Conservation (phyloP, 2,888 invertebrate genomes). For the Bombylius discolor region DNA sequence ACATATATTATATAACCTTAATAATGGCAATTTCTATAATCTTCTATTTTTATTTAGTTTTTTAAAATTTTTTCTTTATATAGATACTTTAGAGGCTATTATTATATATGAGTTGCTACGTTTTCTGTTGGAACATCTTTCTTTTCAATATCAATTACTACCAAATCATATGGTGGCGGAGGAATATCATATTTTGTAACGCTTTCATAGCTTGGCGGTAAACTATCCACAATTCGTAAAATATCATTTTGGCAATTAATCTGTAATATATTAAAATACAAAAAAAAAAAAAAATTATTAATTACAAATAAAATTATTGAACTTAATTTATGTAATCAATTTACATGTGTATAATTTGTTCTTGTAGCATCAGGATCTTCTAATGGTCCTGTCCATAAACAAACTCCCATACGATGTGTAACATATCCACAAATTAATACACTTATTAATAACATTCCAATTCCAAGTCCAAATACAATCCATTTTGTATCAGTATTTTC, state of each 20-base stretch:
- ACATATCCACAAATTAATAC: constrained; percentile 37
- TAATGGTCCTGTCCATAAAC: constrained; percentile 36
- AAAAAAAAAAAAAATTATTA: neutral
- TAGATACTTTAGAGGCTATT: neutral
- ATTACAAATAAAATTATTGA: neutral
- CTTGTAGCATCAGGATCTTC: constrained; percentile 18
- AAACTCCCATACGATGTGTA: constrained; percentile 37
- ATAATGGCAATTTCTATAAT: neutral
- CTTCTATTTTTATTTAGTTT: neutral
- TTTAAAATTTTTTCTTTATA: neutral
- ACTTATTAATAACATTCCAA: constrained; percentile 34
- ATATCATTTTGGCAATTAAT: constrained; percentile 35
- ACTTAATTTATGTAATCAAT: neutral
- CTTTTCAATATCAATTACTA: constrained; percentile 29
- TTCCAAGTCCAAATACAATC: constrained; percentile 36
- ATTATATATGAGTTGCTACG: constrained; percentile 2
- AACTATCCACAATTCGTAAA: constrained; percentile 29
- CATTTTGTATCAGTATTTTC: constrained; percentile 30
- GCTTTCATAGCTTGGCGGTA: constrained; percentile 37
- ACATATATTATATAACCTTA: neutral
- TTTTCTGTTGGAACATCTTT: constrained; percentile 2
- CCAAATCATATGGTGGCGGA: constrained; percentile 34
- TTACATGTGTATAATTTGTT: constrained; percentile 9
- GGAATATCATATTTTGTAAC: constrained; percentile 35
- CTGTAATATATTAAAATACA: constrained; percentile 14